phyloP scores from a whole-genome alignment of 2,888 invertebrate genomes.

The Cheilosia impressa region DNA sequence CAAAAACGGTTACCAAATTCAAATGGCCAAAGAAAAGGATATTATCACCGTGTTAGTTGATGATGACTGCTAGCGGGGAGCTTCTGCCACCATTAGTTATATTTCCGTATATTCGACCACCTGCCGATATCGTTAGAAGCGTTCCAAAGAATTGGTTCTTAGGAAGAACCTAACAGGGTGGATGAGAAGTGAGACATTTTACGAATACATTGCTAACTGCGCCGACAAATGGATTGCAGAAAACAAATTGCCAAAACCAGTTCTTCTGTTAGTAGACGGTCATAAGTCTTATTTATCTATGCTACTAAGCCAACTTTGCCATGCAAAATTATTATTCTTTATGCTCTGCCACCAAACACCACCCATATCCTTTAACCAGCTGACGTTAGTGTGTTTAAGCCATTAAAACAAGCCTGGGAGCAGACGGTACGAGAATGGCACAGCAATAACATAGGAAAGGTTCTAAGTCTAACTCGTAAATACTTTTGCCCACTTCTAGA shows the following conservation, averaged over 20 bases:
- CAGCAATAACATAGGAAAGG: too few species aligned
- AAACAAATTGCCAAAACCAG: too few species aligned
- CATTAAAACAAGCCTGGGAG: background rate
- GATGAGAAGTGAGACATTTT: constrained; percentile 21
- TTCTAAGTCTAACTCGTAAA: too few species aligned
- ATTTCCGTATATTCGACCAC: constrained; percentile 23
- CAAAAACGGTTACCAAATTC: constrained; percentile 22
- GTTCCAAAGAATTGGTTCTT: background rate
- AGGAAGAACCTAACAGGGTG: too few species aligned
- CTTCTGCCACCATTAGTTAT: constrained; percentile 11
- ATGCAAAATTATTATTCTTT: too few species aligned
- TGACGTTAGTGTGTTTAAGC: background rate
- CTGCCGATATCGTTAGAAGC: background rate
- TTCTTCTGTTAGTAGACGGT: background rate
- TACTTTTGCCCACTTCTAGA: background rate
- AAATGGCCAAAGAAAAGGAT: too few species aligned
- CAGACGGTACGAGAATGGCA: too few species aligned
- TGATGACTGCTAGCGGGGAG: constrained; percentile 12
- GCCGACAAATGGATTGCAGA: too few species aligned
- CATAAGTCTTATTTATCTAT: background rate
- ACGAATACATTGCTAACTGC: constrained; percentile 29
- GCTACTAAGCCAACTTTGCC: background rate
- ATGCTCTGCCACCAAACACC: too few species aligned
- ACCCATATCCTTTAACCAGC: too few species aligned
- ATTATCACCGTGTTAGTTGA: background rate